Conservation (phyloP, 2,113 vertebrate genomes). For the Rhynchomys soricoides region DNA sequence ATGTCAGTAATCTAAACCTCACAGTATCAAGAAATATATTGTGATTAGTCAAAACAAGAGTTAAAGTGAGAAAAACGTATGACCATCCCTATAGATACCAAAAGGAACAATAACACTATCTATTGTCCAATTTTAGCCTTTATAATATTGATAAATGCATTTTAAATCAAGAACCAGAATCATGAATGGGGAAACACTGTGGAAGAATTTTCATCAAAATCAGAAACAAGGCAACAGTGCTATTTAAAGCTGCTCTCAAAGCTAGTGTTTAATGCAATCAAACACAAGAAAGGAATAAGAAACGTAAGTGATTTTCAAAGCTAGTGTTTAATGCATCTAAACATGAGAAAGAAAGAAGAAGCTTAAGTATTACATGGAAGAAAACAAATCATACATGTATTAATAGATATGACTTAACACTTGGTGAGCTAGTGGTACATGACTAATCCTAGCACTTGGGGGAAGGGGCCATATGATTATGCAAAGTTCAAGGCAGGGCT, state of each 20-base stretch:
- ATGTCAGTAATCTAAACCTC: slow-evolving; percentile 23
- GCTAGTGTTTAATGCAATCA: not conserved
- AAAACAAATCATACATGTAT: slow-evolving; percentile 43
- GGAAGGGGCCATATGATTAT: not conserved
- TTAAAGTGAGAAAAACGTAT: slow-evolving; percentile 5
- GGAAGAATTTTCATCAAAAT: slow-evolving; percentile 54
- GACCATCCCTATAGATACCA: not conserved
- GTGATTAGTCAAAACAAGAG: slow-evolving; percentile 42
- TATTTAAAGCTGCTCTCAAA: slow-evolving; percentile 39
- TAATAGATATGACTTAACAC: slow-evolving; percentile 50
- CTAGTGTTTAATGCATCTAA: not conserved
- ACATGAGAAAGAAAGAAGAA: slow-evolving; percentile 6
- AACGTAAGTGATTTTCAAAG: not conserved
- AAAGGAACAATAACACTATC: slow-evolving; percentile 16
- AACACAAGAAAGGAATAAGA: slow-evolving; percentile 11
- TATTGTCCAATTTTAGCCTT: slow-evolving; percentile 18
- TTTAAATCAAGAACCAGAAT: slow-evolving; percentile 35
- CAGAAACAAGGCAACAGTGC: not conserved
- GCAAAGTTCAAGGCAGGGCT: not conserved
- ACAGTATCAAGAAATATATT: slow-evolving; percentile 25
- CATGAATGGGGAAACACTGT: not conserved
- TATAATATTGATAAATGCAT: slow-evolving; percentile 43
- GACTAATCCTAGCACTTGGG: not conserved
- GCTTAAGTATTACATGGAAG: slow-evolving; percentile 2
- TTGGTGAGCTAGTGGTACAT: not conserved